Evolutionary conservation across 2,113 vertebrate species (phyloP), one percentile per base, ranked within the genome.

Genomic region (Paratilapia polleni): DNA sequence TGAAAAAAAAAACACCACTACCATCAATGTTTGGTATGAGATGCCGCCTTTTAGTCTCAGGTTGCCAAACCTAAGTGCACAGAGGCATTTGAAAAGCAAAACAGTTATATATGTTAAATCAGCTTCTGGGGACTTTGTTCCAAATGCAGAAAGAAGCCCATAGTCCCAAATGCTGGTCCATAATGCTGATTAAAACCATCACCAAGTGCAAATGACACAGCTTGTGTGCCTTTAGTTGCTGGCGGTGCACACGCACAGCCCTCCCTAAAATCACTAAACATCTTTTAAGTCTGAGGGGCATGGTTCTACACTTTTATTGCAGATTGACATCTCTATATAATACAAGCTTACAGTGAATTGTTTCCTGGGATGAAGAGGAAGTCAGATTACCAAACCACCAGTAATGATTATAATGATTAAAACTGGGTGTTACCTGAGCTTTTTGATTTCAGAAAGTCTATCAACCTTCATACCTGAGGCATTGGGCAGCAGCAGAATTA

Each of bases 241-340:
- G 4, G 12, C 22, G 0, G 1, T 41, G n/a, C 20, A 64, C n/a
- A 0, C 28, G 2, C n/a, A 64, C 0, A 64, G 4, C n/a, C 62
- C n/a, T 41, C 36, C n/a, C 62, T 24, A 15, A 64, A 5, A 24
- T 64, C 62, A n/a, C 62, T 1, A 36, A 64, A 41, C 13, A 64
- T 3, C 20, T 41, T 13, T 64, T 12, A 3, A 41, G 62, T 64
- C 22, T 64, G 38, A 64, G 15, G 20, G 38, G 20, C 22, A 38
- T 31, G 31, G 4, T 7, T 36, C 34, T 36, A 6, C 34, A 36
- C 1, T 36, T 36, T 36, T 36, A 36, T 36, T 36, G 6, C 5
- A 36, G 34, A 36, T 6, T 6, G 34, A 36, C 4, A 31, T 31
- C 3, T 31, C 28, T 2, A 31, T 31, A 31, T 31, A 31, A 31